These are phyloP conservation scores for Drosophila anomalata DNA, from an alignment of 2,888 invertebrate genomes.

Conservation along the genomic window DNA sequence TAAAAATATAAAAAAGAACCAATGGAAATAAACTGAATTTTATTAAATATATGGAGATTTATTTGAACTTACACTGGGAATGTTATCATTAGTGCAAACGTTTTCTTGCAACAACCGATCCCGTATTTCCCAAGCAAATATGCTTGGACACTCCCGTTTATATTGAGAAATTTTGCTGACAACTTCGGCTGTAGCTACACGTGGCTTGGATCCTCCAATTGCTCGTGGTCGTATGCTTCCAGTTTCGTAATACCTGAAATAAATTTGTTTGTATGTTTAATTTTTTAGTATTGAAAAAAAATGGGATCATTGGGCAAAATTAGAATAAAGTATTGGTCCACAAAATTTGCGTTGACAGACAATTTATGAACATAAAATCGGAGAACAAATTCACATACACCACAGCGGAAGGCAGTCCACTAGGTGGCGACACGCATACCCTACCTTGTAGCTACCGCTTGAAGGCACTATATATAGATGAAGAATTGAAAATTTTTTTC, in stretches of 20 bases:
- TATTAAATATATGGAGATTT: not conserved
- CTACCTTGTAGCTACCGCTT: too few relatives aligned
- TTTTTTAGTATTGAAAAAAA: not conserved
- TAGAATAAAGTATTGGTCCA: too few relatives aligned
- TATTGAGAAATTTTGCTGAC: constrained; percentile 97
- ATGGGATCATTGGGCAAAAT: too few relatives aligned
- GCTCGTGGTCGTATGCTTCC: constrained; percentile 97
- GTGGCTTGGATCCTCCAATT: constrained; percentile 97
- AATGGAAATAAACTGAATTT: too few relatives aligned
- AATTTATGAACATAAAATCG: too few relatives aligned
- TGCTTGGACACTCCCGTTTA: constrained; percentile 98
- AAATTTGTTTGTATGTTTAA: not conserved
- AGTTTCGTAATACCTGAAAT: constrained; percentile 88
- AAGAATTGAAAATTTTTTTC: too few relatives aligned
- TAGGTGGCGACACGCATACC: too few relatives aligned
- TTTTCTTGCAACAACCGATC: constrained; percentile 96
- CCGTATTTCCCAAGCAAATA: constrained; percentile 99
- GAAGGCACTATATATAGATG: too few relatives aligned
- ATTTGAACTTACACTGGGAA: constrained; percentile 94
- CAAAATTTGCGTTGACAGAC: too few relatives aligned
- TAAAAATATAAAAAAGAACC: not conserved
- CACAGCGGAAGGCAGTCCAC: too few relatives aligned
- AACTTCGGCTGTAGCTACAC: constrained; percentile 96
- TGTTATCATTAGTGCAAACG: constrained; percentile 97
- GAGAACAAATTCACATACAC: too few relatives aligned